Evolutionary conservation across 2,113 vertebrate species (phyloP), one percentile per base, ranked within the genome.

Genomic region (Ia io): DNA sequence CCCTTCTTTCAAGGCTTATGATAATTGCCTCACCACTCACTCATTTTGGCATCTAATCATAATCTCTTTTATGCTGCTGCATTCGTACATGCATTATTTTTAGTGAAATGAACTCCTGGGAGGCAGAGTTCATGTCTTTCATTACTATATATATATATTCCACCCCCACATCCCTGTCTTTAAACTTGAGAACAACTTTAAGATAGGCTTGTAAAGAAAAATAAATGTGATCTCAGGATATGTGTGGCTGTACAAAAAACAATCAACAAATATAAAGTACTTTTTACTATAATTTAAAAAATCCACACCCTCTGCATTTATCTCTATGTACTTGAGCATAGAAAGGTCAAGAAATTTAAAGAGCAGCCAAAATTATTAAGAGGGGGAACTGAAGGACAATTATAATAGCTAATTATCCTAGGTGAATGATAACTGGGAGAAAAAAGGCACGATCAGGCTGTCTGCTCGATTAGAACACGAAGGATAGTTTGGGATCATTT

Each of bases 261-360:
- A 95, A 53, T 83, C 47, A 83, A 65, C 44, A 93, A 95, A 84
- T 84, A 82, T 1, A 10, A 96, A 93, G 70, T 40, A 70, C 20
- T 35, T 63, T n/a, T 78, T 83, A 77, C 6, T 14, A 30, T 20
- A 82, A 90, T 17, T 82, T 11, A 42, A 47, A 42, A 71, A 20
- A 37, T 35, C 37, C 59, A 51, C 69, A 17, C 53, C 12, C 30
- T 85, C 23, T 76, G 51, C 28, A 63, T 61, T 95, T 93, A 47
- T 59, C 16, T 94, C 42, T 61, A 49, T 4, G 7, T 47, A 37
- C 84, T 82, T 83, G 13, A 61, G 32, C 63, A 93, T 23, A 89
- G 59, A 97, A 96, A 95, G 89, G 97, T 87, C 74, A 96, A 56
- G 61, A 93, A 95, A 88, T 74, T 83, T 85, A 85, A 90, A 92